Percentiles rank a stretch among this genome's conserved stretches.
Conservation (phyloP, 1,140 invertebrate species). For the Hydropsyche tenuis region DNA sequence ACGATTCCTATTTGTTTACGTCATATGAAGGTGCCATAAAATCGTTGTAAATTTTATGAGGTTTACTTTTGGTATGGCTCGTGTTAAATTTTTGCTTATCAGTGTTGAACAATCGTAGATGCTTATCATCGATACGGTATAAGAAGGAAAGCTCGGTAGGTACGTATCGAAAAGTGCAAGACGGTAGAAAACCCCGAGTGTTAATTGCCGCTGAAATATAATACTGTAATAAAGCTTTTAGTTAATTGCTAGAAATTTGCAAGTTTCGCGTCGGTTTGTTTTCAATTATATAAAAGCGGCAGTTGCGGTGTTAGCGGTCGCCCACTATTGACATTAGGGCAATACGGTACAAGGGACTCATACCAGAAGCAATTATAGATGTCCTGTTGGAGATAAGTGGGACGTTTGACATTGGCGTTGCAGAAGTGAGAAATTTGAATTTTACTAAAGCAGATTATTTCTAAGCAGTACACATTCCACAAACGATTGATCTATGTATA, state of each 20-base stretch:
- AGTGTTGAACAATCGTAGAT: too few species aligned
- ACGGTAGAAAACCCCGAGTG: neutral
- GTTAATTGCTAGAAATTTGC: constrained; percentile 17
- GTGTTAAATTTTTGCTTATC: too few species aligned
- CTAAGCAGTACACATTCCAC: too few species aligned
- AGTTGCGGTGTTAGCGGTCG: constrained; percentile 16
- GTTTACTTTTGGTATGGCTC: too few species aligned
- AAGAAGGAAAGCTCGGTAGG: too few species aligned
- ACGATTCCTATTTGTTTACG: too few species aligned
- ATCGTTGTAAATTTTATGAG: too few species aligned
- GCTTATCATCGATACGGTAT: too few species aligned
- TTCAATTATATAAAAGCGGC: constrained; percentile 11
- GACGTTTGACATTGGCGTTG: constrained; percentile 24
- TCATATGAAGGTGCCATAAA: too few species aligned
- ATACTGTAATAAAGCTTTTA: constrained; percentile 14
- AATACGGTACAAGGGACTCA: constrained; percentile 31
- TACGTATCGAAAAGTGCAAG: neutral
- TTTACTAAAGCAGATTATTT: neutral
- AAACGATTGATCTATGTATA: too few species aligned
- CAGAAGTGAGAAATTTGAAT: neutral
- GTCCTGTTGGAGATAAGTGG: constrained; percentile 37
- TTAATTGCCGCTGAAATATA: neutral
- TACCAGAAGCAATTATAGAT: constrained; percentile 46
- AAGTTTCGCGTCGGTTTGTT: neutral
- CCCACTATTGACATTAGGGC: constrained; percentile 36